Conservation (phyloP, 2,888 invertebrate species). For the Poecilobothrus nobilitatus region DNA sequence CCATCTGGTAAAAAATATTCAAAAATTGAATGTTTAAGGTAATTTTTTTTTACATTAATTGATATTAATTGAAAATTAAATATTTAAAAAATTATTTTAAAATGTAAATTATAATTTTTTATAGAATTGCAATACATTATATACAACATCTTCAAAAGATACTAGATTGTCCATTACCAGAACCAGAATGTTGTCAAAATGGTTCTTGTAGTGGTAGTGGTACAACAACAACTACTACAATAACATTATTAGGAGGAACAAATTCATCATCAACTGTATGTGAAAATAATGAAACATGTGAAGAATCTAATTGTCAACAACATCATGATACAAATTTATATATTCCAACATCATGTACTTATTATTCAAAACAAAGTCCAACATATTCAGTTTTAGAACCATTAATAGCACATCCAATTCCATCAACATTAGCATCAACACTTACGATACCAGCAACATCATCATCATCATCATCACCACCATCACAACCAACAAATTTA, state of each 20-base stretch:
- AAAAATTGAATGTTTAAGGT: conserved; percentile 76
- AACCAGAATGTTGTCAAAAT: conserved; percentile 1
- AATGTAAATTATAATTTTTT: no score
- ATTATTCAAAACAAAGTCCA: neutral
- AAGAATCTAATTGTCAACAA: neutral
- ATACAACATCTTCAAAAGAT: conserved; percentile 58
- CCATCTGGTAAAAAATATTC: conserved; percentile 78
- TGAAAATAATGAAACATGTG: neutral
- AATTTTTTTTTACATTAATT: conserved; percentile 21
- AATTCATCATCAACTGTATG: neutral
- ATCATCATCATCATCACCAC: neutral
- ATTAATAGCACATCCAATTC: neutral
- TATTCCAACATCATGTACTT: neutral
- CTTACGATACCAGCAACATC: no score
- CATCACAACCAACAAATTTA: neutral
- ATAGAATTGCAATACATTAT: conserved; percentile 65
- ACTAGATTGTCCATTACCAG: neutral
- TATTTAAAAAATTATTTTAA: no score
- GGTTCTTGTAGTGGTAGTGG: neutral
- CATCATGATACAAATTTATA: neutral
- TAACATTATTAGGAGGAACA: neutral
- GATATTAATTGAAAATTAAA: neutral
- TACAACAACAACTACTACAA: neutral
- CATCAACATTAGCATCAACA: neutral
- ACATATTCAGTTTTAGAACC: conserved; percentile 4